phyloP scores from a whole-genome alignment of 2,888 invertebrate species.

The Zonitis immaculata region DNA sequence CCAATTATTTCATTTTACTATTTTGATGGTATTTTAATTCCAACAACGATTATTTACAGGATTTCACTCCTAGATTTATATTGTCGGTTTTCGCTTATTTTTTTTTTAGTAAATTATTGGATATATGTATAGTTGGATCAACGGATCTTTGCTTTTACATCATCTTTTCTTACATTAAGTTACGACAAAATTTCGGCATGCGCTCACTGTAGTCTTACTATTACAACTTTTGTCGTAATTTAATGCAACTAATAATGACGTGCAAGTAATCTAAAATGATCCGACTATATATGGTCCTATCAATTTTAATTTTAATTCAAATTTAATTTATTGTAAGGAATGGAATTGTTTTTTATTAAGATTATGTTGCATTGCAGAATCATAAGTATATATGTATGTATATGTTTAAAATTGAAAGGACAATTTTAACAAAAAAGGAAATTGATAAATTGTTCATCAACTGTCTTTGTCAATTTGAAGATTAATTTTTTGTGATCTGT shows the following conservation, averaged over 20 bases:
- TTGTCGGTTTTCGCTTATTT: too few relatives aligned
- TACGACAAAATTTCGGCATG: too few relatives aligned
- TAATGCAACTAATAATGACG: too few relatives aligned
- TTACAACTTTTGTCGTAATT: too few relatives aligned
- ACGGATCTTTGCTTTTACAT: too few relatives aligned
- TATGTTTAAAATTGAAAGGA: constrained; percentile 23
- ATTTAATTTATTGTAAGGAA: too few relatives aligned
- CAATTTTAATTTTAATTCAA: constrained; percentile 9
- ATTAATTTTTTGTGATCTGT: constrained; percentile 1
- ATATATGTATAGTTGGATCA: too few relatives aligned
- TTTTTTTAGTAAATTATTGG: not conserved
- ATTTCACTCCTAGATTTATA: constrained; percentile 14
- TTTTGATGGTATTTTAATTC: constrained; percentile 1
- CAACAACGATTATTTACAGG: constrained; percentile 18
- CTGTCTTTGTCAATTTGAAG: constrained; percentile 18
- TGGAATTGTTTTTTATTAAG: too few relatives aligned
- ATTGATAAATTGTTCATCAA: constrained; percentile 23
- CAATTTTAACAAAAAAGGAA: constrained; percentile 18
- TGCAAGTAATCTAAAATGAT: too few relatives aligned
- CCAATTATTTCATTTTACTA: constrained; percentile 1
- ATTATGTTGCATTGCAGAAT: not conserved
- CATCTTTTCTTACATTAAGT: too few relatives aligned
- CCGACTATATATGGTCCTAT: constrained; percentile 10
- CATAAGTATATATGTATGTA: not conserved
- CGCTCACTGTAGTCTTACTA: too few relatives aligned